phyloP scores from a whole-genome alignment of 1,140 invertebrate genomes.

The Drosophila eugracilis region DNA sequence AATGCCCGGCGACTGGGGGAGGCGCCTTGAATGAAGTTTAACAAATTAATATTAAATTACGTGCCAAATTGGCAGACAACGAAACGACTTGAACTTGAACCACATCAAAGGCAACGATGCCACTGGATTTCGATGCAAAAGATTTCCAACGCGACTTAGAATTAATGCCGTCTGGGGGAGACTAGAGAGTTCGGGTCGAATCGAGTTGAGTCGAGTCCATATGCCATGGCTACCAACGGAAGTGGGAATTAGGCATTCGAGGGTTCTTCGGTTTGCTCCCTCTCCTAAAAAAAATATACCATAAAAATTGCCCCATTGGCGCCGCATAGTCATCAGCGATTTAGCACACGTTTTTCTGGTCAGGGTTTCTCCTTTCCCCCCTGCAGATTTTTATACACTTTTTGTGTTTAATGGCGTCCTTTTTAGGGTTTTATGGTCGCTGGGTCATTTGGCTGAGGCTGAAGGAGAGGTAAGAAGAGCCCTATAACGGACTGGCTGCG shows the following conservation, averaged over 20 bases:
- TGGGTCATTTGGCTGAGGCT: conserved; percentile 37
- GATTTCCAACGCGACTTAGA: conserved; percentile 29
- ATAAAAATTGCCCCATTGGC: conserved; percentile 64
- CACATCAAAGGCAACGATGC: conserved; percentile 61
- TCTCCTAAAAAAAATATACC: conserved; percentile 14
- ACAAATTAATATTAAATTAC: conserved; percentile 83
- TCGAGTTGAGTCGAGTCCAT: conserved; percentile 28
- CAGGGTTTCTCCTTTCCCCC: conserved; percentile 48
- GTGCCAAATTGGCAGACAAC: conserved; percentile 77
- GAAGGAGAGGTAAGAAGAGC: no score
- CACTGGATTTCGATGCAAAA: conserved; percentile 62
- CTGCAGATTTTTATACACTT: conserved; percentile 29
- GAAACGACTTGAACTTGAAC: conserved; percentile 17
- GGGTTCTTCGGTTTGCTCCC: neutral
- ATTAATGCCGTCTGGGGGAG: conserved; percentile 40
- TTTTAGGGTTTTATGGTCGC: conserved; percentile 61
- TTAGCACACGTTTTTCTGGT: conserved; percentile 63
- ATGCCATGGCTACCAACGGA: conserved; percentile 61
- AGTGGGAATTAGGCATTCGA: conserved; percentile 54
- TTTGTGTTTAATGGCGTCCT: conserved; percentile 67
- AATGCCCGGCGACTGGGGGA: conserved; percentile 46
- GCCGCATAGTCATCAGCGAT: conserved; percentile 69
- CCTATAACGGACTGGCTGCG: conserved; percentile 51
- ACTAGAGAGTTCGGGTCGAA: neutral
- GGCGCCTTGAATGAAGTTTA: conserved; percentile 75